Conservation (phyloP, 2,797 vertebrate species). For the Alectoris magna region DNA sequence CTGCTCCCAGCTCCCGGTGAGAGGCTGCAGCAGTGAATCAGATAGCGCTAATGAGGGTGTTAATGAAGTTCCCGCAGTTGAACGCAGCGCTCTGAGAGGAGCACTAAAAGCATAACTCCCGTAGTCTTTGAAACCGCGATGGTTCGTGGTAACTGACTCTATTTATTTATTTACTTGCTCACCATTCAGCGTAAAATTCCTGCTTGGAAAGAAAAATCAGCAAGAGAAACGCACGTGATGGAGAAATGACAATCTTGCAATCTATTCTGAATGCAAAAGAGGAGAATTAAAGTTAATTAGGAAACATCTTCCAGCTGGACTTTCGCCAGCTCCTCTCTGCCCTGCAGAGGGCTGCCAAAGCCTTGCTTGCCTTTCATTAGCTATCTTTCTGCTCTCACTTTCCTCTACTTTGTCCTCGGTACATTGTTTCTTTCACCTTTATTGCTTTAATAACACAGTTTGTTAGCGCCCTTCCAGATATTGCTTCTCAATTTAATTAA, state of each 20-base stretch:
- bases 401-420: not conserved
- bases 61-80: slow-evolving; percentile 77
- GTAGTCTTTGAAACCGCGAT: slow-evolving; percentile 6
- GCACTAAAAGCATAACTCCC: slow-evolving; percentile 46
- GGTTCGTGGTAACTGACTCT: slow-evolving; percentile 6
- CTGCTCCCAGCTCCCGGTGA: slow-evolving; percentile 44
- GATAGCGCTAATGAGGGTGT: slow-evolving; percentile 64
- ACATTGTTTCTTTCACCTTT: slow-evolving; percentile 56
- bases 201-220: not conserved
- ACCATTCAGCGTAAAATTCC: not conserved
- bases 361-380: slow-evolving; percentile 19
- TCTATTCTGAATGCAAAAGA: not conserved
- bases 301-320: slow-evolving; percentile 37
- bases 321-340: slow-evolving; percentile 13
- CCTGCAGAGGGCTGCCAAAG: slow-evolving; percentile 14
- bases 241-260: not conserved
- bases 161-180: not conserved
- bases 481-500: slow-evolving; percentile 52
- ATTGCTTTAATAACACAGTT: slow-evolving; percentile 24
- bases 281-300: slow-evolving; percentile 45
- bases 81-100: slow-evolving; percentile 34
- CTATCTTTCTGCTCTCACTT: not conserved
- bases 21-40: slow-evolving; percentile 65
- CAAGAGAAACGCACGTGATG: not conserved
- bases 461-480: slow-evolving; percentile 23